Evolutionary conservation across 2,888 invertebrate species (phyloP).

Genomic region (Antitype chi): DNA sequence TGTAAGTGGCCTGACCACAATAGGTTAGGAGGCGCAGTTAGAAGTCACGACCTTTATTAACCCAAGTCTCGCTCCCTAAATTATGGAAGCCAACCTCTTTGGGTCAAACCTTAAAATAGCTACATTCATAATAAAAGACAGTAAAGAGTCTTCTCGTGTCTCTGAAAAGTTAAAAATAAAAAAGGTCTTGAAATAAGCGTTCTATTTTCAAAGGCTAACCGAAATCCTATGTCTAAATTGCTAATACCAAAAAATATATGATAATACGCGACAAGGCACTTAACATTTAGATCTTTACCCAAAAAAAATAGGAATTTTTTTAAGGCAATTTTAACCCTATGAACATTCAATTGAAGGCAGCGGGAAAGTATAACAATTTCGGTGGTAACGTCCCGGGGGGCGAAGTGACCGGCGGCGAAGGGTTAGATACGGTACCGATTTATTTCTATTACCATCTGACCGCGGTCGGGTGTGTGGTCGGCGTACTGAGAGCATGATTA

Average conservation of each 20-base stretch:
- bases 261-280: slow-evolving; percentile 22
- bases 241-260: not conserved
- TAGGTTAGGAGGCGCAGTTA: slow-evolving; percentile 33
- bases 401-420: slow-evolving; percentile 60
- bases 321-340: slow-evolving; percentile 71
- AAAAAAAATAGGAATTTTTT: slow-evolving; percentile 59
- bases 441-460: slow-evolving; percentile 69
- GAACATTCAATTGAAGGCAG: slow-evolving; percentile 75
- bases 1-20: slow-evolving; percentile 43
- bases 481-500: slow-evolving; percentile 53
- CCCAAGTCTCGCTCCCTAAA: slow-evolving; percentile 12
- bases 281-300: slow-evolving; percentile 29
- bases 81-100: slow-evolving; percentile 34
- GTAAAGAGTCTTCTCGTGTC: slow-evolving; percentile 6
- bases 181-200: slow-evolving; percentile 5
- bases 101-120: slow-evolving; percentile 25
- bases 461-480: slow-evolving; percentile 45
- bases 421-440: slow-evolving; percentile 68
- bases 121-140: slow-evolving; percentile 4
- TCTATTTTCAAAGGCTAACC: slow-evolving; percentile 22
- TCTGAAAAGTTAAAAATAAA: slow-evolving; percentile 8
- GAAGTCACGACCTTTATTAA: slow-evolving; percentile 53
- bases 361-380: slow-evolving; percentile 69
- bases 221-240: not conserved
- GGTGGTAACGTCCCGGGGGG: slow-evolving; percentile 56